Conservation (phyloP, 2,113 vertebrate genomes). For the Sphaerodactylus townsendi region DNA sequence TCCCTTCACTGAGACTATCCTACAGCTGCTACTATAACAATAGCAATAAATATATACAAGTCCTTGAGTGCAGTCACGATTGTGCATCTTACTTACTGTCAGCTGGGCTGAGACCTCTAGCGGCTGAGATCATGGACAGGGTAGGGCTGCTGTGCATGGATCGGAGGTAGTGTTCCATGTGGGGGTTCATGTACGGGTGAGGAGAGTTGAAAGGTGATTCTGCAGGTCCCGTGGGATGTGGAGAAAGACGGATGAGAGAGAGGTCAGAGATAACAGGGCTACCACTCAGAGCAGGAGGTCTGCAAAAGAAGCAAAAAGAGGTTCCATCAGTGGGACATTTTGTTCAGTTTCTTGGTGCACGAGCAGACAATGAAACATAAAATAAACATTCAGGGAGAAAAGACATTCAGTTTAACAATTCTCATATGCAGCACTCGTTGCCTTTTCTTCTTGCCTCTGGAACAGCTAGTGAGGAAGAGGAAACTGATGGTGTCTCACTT, state of each 20-base stretch:
- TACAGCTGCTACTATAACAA: background rate
- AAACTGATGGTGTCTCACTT: background rate
- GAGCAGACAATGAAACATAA: background rate
- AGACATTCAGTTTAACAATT: background rate
- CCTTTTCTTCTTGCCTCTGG: background rate
- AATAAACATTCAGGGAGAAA: background rate
- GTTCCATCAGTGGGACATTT: background rate
- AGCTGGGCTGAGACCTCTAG: slow-evolving; percentile 91
- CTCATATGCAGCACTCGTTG: background rate
- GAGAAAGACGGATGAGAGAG: slow-evolving; percentile 93
- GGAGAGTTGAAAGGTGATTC: slow-evolving; percentile 89
- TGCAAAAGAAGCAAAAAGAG: slow-evolving; percentile 69
- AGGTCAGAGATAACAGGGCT: slow-evolving; percentile 97
- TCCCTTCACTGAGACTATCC: background rate
- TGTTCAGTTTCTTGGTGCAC: background rate
- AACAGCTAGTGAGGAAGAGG: background rate
- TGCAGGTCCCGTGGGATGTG: slow-evolving; percentile 79
- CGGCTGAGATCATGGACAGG: slow-evolving; percentile 94
- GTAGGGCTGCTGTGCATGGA: slow-evolving; percentile 93
- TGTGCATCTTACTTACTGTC: slow-evolving; percentile 82
- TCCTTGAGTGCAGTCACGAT: background rate
- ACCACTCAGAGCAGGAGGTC: slow-evolving; percentile 87
- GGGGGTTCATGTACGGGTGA: slow-evolving; percentile 89
- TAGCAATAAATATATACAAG: background rate
- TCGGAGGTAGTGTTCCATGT: slow-evolving; percentile 98